A percentile compares a stretch with the other conserved stretches of the same genome.
Conservation (phyloP, 2,888 invertebrate species). For the Diarsia rubi region DNA sequence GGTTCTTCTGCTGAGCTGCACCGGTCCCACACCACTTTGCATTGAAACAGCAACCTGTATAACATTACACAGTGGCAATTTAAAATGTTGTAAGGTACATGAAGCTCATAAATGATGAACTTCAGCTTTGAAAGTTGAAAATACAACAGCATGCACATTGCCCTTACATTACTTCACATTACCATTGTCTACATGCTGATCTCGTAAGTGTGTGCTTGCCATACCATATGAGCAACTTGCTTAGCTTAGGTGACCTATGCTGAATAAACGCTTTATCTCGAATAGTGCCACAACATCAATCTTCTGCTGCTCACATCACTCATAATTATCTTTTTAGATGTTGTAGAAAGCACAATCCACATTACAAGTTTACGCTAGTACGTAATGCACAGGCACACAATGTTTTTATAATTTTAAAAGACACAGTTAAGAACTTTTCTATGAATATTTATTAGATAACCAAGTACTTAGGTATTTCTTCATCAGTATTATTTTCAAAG, state of each 20-base stretch:
- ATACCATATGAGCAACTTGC: neutral
- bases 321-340: neutral
- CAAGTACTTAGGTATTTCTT: neutral
- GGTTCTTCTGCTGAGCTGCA: slow-evolving; percentile 91
- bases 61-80: neutral
- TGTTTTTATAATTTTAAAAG: neutral
- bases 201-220: slow-evolving; percentile 22
- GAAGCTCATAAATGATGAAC: neutral
- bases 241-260: neutral
- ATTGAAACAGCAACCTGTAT: slow-evolving; percentile 74
- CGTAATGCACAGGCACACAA: slow-evolving; percentile 14
- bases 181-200: slow-evolving; percentile 16
- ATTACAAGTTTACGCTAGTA: neutral
- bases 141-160: neutral
- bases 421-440: neutral
- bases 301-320: slow-evolving; percentile 7
- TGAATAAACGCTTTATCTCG: slow-evolving; percentile 14
- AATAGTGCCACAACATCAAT: neutral
- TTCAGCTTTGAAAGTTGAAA: neutral
- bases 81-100: neutral
- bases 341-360: slow-evolving; percentile 17
- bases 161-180: neutral
- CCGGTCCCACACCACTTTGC: slow-evolving; percentile 92
- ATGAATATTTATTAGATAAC: neutral
- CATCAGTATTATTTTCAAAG: slow-evolving; percentile 31